Base-by-base conservation (phyloP, 1,140 invertebrate species). In the Paralvinella palmiformis region DNA sequence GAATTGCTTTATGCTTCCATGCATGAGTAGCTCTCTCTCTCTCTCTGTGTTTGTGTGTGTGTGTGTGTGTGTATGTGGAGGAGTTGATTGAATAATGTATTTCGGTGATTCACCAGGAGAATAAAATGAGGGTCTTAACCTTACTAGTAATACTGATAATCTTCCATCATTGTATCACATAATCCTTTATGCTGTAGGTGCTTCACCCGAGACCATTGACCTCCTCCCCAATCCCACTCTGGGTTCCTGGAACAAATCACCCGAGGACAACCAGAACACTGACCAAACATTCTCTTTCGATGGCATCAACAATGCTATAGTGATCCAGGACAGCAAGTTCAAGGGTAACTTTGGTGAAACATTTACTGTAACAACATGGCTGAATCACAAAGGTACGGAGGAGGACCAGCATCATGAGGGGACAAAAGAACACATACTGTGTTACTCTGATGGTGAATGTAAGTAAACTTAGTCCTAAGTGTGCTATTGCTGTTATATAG, bases 281-380 rank as follows among this genome's bases (percentile, higher is more conserved):
- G 94, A 97, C 77, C 90, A 94, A 68, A 91, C 96, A 75, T 96
- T 93, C 78, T 90, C 92, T 75, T 96, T 96, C 80, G 93, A 96
- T 79, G 94, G 94, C 0, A 84, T 85, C 24, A 89, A 85, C 27
- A 90, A 90, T 6, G 91, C 91, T 1, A 91, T 92, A 0, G 87
- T 91, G n/a, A 32, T 60, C 6, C 58, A 32, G 24, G 13, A 22
- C n/a, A 20, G 24, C 35, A 37, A 22, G 6, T 22, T 60, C 20
- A 45, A 60, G 33, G 33, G 24, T 73, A 84, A 85, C 15, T 77
- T 94, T 31, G 86, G 87, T 17, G 82, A 87, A 62, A 89, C 88
- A 44, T 96, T 97, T 81, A 91, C 89, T 53, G 86, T 98, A 69
- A 87, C 91, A 3, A 92, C 91, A 1, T 97, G 95, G 91, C 89